Base-by-base conservation (phyloP, 30 jellyfish, hydroid and myxozoan species). In the Pelagia noctiluca region DNA sequence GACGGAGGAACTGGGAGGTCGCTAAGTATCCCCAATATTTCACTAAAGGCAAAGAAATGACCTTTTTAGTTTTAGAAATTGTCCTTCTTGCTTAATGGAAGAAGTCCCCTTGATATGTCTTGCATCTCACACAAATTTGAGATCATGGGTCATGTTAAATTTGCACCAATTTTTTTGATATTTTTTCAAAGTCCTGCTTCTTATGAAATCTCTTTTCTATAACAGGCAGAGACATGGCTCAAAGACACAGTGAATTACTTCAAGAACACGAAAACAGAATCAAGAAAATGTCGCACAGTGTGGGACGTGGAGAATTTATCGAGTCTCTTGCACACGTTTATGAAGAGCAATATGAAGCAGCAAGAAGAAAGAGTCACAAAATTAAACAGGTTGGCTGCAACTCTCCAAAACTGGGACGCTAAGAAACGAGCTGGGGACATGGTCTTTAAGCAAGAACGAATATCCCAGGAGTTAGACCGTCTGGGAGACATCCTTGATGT, bases 191-290 rank as follows among this genome's bases (percentile, higher is more conserved):
- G 7, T 8, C 18, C 8, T 18, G 46, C 19, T n/a, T 35, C 63
- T 5, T 11, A 1, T 69, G 16, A 0, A 33, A 69, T 31, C 71
- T 32, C 26, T 10, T 37, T 63, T 33, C n/a, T n/a, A n/a, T n/a
- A n/a, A n/a, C 28, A 91, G 98, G 98, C 67, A 10, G 96, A 91
- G 68, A 91, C 96, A 18, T 91, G 98, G 98, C 75, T 85, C 34
- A 79, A 78, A 50, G 98, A 91, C 57, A 79, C 95, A n/a, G 30
- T 47, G 12, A 87, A 84, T 65, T 78, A 85, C 68, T 35, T 91
- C 34, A 91, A 85, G 36, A 80, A 84, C 61, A 79, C 89, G 8
- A 80, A 76, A 24, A 80, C 72, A 16, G 98, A 92, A 22, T 90
- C 96, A 13, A 79, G 88, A 61, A 85, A 92, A 60, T 85, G 94